phyloP scores from a whole-genome alignment of 2,113 vertebrate genomes.

The Albula glossodonta region DNA sequence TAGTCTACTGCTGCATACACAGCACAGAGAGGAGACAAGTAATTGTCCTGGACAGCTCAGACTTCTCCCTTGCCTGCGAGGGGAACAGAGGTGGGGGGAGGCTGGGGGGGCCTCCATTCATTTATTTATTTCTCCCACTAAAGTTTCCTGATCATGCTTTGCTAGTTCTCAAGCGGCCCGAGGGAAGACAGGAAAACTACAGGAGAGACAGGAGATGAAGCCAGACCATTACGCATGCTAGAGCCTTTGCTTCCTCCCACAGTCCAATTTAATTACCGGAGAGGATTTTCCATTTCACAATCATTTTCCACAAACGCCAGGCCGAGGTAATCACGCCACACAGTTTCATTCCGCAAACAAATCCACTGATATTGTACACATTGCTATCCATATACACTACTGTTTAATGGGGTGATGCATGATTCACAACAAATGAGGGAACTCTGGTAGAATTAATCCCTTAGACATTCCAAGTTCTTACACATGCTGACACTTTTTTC shows the following conservation, averaged over 20 bases:
- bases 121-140: constrained; percentile 47
- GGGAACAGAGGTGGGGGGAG: constrained; percentile 24
- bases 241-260: constrained; percentile 43
- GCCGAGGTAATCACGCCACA: background rate
- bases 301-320: background rate
- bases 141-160: constrained; percentile 42
- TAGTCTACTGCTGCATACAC: constrained; percentile 21
- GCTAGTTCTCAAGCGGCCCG: constrained; percentile 46
- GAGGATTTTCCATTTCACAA: background rate
- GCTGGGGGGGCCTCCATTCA: constrained; percentile 27
- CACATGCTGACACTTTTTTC: background rate
- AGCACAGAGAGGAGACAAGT: constrained; percentile 40
- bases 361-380: background rate
- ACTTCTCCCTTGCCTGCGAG: constrained; percentile 32
- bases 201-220: constrained; percentile 56
- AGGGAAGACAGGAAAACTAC: constrained; percentile 54
- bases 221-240: constrained; percentile 54
- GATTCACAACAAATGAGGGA: background rate
- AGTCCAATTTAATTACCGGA: constrained; percentile 18
- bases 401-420: background rate
- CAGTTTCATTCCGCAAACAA: background rate
- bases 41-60: constrained; percentile 48
- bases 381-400: background rate
- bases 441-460: background rate
- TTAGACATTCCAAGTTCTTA: background rate